These are phyloP conservation scores for Matsumurasca onukii DNA, from an alignment of 1,140 invertebrate genomes.

Conservation along the genomic window DNA sequence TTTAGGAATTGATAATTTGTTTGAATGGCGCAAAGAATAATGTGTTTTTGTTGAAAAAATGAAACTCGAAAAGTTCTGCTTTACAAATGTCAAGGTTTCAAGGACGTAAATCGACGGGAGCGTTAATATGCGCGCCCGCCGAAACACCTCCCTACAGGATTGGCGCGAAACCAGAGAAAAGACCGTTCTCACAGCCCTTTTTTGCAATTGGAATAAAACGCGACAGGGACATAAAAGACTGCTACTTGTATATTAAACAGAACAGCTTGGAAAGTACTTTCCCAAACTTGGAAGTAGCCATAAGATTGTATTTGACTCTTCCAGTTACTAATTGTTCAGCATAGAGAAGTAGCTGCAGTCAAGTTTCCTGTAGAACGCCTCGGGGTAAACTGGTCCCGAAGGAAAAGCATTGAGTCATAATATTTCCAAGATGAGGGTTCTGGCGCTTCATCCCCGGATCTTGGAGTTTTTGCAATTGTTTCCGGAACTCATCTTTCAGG, in stretches of 20 bases:
- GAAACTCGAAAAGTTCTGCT: no score
- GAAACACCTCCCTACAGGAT: no score
- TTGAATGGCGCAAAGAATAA: no score
- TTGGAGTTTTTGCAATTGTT: not conserved
- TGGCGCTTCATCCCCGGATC: not conserved
- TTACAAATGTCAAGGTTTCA: no score
- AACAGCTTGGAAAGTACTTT: constrained; percentile 19
- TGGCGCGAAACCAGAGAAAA: no score
- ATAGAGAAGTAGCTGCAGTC: not conserved
- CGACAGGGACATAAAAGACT: no score
- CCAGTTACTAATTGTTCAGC: constrained; percentile 9
- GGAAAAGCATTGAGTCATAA: not conserved
- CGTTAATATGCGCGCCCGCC: no score
- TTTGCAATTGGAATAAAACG: no score
- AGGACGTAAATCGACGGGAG: no score
- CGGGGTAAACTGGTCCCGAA: not conserved
- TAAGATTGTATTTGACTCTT: constrained; percentile 1
- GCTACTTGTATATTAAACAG: not conserved
- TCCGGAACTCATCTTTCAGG: not conserved
- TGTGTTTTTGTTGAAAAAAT: no score
- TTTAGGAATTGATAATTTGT: no score
- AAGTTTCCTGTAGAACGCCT: not conserved
- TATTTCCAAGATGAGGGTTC: constrained; percentile 1
- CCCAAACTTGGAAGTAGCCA: constrained; percentile 11
- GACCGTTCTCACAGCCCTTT: no score